Conservation (phyloP, 2,888 invertebrate species). For the Brenthis daphne region DNA sequence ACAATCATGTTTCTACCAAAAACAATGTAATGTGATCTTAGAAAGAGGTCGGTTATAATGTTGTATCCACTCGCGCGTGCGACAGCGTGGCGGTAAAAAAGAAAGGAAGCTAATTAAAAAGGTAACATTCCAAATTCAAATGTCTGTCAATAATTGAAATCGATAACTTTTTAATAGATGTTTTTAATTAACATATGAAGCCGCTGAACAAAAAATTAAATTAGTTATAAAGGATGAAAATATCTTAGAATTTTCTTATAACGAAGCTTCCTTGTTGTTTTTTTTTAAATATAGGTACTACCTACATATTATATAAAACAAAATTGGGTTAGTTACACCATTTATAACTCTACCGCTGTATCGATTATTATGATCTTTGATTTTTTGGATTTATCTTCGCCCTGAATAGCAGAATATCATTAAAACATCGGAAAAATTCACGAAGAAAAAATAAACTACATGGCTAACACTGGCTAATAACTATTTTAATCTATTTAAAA, state of each 20-base stretch:
- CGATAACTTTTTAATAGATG: conserved; percentile 33
- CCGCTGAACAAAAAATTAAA: neutral
- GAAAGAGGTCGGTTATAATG: conserved; percentile 62
- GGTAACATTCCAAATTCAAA: conserved; percentile 40
- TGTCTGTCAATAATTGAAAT: conserved; percentile 38
- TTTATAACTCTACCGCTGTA: no score
- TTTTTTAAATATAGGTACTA: no score
- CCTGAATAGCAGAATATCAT: no score
- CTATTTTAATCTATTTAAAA: no score
- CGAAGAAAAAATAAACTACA: no score
- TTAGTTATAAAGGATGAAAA: neutral
- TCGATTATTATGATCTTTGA: no score
- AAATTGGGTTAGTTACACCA: no score
- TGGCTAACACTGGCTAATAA: no score
- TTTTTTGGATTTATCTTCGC: no score
- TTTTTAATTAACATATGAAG: conserved; percentile 13
- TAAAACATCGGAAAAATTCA: no score
- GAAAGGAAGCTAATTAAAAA: conserved; percentile 52
- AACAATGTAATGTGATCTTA: conserved; percentile 58
- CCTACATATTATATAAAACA: no score
- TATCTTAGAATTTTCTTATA: neutral
- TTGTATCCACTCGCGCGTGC: conserved; percentile 63
- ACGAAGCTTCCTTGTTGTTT: neutral
- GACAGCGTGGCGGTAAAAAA: conserved; percentile 60
- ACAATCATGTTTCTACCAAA: conserved; percentile 43